phyloP scores from a whole-genome alignment of 1,140 invertebrate genomes.

The Plectrocnemia conspersa region DNA sequence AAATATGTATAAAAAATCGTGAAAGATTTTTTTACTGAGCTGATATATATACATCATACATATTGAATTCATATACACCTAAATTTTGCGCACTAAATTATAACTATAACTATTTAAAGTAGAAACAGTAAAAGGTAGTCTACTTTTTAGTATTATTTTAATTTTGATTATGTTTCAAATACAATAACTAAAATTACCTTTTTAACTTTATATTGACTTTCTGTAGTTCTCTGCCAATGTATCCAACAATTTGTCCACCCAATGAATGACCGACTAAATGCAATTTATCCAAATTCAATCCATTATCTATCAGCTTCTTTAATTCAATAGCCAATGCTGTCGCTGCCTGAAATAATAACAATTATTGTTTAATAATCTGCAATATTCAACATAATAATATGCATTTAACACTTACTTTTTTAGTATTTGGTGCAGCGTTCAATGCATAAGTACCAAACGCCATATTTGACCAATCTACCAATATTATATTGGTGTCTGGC shows the following conservation, averaged over 20 bases:
- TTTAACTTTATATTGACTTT: constrained; percentile 38
- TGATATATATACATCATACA: no score
- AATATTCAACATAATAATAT: no score
- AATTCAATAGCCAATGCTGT: constrained; percentile 40
- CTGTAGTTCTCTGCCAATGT: constrained; percentile 51
- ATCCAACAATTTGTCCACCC: constrained; percentile 68
- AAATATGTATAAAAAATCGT: no score
- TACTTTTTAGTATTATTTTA: no score
- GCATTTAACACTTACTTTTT: constrained; percentile 31
- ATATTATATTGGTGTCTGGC: constrained; percentile 16
- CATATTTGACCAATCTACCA: constrained; percentile 30
- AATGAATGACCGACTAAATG: constrained; percentile 73
- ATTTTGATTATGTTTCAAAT: not conserved
- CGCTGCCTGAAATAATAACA: constrained; percentile 35
- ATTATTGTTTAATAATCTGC: not conserved
- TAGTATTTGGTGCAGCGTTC: constrained; percentile 25
- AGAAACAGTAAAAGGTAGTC: no score
- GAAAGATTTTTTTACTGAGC: no score
- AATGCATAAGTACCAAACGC: constrained; percentile 23
- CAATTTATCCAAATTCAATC: constrained; percentile 45
- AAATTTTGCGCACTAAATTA: no score
- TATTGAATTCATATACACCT: no score
- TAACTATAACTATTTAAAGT: no score
- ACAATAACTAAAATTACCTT: constrained; percentile 35
- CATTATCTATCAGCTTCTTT: constrained; percentile 40